Evolutionary conservation across 2,797 vertebrate species (phyloP).

Genomic region (Pitangus sulphuratus): DNA sequence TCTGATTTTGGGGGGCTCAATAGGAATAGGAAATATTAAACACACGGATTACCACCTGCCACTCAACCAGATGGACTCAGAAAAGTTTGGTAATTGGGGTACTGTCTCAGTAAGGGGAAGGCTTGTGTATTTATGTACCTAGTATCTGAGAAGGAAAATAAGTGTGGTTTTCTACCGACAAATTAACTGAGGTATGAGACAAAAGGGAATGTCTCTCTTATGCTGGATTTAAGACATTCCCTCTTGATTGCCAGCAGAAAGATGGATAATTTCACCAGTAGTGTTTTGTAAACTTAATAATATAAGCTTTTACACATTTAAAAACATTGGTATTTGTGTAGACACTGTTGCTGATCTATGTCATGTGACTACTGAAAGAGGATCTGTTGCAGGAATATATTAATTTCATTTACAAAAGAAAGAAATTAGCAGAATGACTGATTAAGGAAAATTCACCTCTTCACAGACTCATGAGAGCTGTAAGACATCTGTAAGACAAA

Average conservation of each 20-base stretch:
- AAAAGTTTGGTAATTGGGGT: not conserved
- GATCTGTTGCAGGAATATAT: not conserved
- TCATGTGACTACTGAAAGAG: not conserved
- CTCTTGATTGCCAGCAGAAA: not conserved
- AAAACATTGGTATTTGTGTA: rapidly evolving
- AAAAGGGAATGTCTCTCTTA: not conserved
- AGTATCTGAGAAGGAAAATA: not conserved
- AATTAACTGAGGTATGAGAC: not conserved
- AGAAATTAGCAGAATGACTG: not conserved
- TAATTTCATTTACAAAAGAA: not conserved
- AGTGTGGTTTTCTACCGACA: not conserved
- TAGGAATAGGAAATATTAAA: not conserved
- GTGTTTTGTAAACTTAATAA: not conserved
- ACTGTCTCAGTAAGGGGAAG: not conserved
- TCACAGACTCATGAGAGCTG: not conserved
- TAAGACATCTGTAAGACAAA: not conserved
- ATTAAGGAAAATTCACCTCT: not conserved
- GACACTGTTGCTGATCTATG: not conserved
- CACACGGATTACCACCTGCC: not conserved
- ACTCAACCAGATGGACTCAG: not conserved
- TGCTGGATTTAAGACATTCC: not conserved
- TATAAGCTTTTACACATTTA: not conserved
- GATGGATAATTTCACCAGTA: not conserved
- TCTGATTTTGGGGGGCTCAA: rapidly evolving
- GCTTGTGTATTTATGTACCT: not conserved